Evolutionary conservation across 1,140 invertebrate genomes (phyloP), one percentile per base, ranked within the genome.

Genomic region (Sycophaga agraensis): DNA sequence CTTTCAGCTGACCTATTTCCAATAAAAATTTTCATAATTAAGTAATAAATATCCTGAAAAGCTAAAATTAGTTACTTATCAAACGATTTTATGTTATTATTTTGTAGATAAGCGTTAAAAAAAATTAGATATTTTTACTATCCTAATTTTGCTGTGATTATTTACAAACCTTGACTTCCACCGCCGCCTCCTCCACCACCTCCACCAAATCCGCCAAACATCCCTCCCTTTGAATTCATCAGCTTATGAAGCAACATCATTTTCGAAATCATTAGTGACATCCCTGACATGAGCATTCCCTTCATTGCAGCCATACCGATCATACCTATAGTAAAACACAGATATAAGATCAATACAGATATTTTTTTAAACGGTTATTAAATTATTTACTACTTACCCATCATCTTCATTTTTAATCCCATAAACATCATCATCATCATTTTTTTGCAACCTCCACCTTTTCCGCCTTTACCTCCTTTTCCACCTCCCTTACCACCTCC

Each of bases 341-440:
- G 11, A 35, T 6, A 12, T 14, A 31, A 31, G 7, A 11, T 34
- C 4, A 6, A 31, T 31, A 31, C 5, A 4, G 28, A 31, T 31
- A 11, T 31, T 31, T 31, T 31, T 6, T 31, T 63, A 42, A 40
- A 50, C 46, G 9, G 51, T 51, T 19, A 48, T 21, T 37, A 31
- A n/a, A 31, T 31, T 22, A 39, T 46, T 35, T 31, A 34, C 8
- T 37, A 45, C n/a, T 80, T 82, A 83, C 83, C 82, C 81, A 86
- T 84, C 4, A 85, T 63, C 64, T 85, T 86, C 83, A 84, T 84
- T 70, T 84, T 86, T 69, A 83, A 74, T 63, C 81, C 82, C 79
- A 83, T 84, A 71, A 85, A 73, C 59, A 80, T 83, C 74, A 81
- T 83, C 85, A 85, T 87, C 84, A 85, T 86, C 82, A 85, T 86